These are phyloP conservation scores for Gavia stellata DNA, from an alignment of 2,113 vertebrate species.

Conservation along the genomic window DNA sequence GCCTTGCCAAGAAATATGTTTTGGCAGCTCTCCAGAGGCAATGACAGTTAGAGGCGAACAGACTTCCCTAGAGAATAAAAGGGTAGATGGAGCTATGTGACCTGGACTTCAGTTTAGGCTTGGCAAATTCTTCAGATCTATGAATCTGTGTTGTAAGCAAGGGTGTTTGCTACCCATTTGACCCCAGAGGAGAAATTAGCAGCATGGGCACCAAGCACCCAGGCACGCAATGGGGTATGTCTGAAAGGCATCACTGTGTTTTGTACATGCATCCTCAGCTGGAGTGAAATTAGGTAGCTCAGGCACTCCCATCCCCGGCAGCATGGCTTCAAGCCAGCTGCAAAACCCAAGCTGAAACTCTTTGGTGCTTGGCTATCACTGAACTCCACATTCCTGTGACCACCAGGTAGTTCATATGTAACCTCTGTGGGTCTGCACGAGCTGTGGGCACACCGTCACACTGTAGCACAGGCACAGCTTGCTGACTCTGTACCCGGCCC, in stretches of 20 bases:
- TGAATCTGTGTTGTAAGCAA: background rate
- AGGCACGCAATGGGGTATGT: background rate
- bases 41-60: background rate
- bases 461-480: background rate
- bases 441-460: background rate
- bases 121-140: background rate
- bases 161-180: background rate
- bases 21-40: background rate
- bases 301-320: background rate
- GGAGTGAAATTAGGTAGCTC: background rate
- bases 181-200: background rate
- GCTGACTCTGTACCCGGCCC: fast-evolving
- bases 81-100: background rate
- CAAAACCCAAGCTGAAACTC: background rate
- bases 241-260: background rate
- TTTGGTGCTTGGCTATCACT: background rate
- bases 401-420: background rate
- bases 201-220: background rate
- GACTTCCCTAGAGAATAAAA: background rate
- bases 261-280: fast-evolving
- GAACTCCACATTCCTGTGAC: background rate
- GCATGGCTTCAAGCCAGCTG: background rate
- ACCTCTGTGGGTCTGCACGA: fast-evolving
- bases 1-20: slow-evolving; percentile 7
- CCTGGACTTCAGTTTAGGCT: background rate